A percentile compares a stretch with the other conserved stretches of the same genome.
phyloP scores from a whole-genome alignment of 37 sponge, comb jelly and placozoan genomes.

The Mnemiopsis leidyi region DNA sequence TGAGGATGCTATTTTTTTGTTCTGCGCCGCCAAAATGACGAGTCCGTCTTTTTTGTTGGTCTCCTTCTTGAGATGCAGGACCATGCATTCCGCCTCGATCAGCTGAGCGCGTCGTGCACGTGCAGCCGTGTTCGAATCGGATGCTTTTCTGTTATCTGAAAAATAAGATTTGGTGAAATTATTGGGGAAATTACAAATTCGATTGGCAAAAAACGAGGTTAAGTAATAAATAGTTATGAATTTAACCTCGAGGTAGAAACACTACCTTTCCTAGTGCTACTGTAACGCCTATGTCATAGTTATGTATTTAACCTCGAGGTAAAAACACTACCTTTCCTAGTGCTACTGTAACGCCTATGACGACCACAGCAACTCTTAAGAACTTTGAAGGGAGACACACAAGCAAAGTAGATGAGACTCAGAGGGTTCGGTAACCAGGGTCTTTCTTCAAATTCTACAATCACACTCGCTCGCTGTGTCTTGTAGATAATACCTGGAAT shows the following conservation, averaged over 20 bases:
- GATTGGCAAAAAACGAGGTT: too few species aligned
- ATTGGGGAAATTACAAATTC: too few species aligned
- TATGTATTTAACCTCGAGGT: too few species aligned
- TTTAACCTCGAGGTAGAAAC: too few species aligned
- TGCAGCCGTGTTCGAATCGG: background rate
- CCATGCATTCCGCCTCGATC: conserved; percentile 61
- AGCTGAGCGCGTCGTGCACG: conserved; percentile 46
- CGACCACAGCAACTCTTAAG: conserved; percentile 11
- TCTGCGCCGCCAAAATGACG: conserved; percentile 4
- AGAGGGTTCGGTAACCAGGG: conserved; percentile 63
- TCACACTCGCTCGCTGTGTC: conserved; percentile 60
- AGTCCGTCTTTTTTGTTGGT: conserved; percentile 51
- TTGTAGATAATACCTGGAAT: conserved; percentile 60
- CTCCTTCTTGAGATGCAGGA: conserved; percentile 55
- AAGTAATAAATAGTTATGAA: too few species aligned
- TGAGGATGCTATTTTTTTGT: conserved; percentile 26
- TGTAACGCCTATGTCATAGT: background rate
- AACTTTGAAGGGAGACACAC: background rate
- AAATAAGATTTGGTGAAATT: too few species aligned
- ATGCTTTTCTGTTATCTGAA: background rate
- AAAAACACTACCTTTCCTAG: background rate
- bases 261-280: background rate
- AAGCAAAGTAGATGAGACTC: conserved; percentile 36
- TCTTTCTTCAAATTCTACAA: conserved; percentile 58
- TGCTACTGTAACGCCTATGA: background rate